Evolutionary conservation across 2,888 invertebrate species (phyloP).

Genomic region (Eulithis prunata): DNA sequence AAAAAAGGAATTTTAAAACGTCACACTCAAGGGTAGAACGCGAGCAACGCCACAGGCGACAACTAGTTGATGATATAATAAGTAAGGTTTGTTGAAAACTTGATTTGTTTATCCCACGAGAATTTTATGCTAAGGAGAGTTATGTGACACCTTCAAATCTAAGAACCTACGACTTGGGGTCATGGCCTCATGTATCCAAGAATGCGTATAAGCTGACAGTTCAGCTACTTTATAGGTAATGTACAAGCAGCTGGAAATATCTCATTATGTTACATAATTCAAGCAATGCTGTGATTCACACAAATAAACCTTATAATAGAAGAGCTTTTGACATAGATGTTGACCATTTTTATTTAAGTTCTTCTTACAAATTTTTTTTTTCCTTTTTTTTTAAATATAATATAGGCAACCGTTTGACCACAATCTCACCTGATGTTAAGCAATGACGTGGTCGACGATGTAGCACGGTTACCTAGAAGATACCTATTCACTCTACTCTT

Average conservation of each 20-base stretch:
- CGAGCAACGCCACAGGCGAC: too few relatives aligned
- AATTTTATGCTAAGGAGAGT: constrained; percentile 10
- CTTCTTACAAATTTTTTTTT: too few relatives aligned
- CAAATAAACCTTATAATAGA: constrained; percentile 8
- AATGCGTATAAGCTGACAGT: constrained; percentile 35
- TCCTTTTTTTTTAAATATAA: too few relatives aligned
- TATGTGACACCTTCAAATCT: constrained; percentile 28
- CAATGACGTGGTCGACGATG: too few relatives aligned
- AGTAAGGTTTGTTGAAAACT: constrained; percentile 1
- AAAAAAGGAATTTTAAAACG: too few relatives aligned
- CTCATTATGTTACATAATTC: constrained; percentile 27
- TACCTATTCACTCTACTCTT: too few relatives aligned
- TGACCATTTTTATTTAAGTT: too few relatives aligned
- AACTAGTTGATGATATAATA: not conserved
- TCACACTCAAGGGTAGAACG: too few relatives aligned
- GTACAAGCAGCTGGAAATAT: constrained; percentile 26
- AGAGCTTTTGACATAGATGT: constrained; percentile 4
- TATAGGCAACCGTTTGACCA: too few relatives aligned
- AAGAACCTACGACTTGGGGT: constrained; percentile 22
- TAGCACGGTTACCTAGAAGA: too few relatives aligned
- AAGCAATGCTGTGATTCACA: constrained; percentile 21
- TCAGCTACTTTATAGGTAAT: constrained; percentile 30
- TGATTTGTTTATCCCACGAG: constrained; percentile 20
- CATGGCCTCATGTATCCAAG: constrained; percentile 25
- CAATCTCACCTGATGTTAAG: too few relatives aligned